Conservation (phyloP, 2,888 invertebrate genomes). For the Drosophila niveifrons region DNA sequence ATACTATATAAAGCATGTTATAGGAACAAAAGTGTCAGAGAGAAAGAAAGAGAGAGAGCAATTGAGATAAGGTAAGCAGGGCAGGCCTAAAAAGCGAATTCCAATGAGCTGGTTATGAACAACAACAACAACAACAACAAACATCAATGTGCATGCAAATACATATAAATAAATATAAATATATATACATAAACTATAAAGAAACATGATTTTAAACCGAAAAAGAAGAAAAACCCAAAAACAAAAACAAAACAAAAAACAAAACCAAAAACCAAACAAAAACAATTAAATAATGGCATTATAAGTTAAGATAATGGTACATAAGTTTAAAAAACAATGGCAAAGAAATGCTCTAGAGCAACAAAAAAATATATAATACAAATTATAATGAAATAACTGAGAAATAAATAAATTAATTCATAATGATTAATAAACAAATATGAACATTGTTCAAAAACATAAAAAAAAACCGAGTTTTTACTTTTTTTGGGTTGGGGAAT, state of each 20-base stretch:
- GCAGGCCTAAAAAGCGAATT: constrained; percentile 46
- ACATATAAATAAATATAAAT: constrained; percentile 30
- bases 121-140: constrained; percentile 42
- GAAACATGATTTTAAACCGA: constrained; percentile 74
- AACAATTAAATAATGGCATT: constrained; percentile 71
- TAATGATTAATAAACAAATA: constrained; percentile 82
- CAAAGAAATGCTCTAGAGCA: constrained; percentile 80
- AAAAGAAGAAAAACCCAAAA: constrained; percentile 39
- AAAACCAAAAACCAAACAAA: constrained; percentile 2
- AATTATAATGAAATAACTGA: constrained; percentile 81
- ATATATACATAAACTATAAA: constrained; percentile 56
- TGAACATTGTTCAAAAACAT: constrained; percentile 83
- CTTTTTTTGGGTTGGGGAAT: constrained; percentile 3
- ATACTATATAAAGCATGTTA: constrained; percentile 36
- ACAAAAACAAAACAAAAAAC: constrained; percentile 15
- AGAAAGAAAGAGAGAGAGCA: not conserved
- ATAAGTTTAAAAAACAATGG: constrained; percentile 85
- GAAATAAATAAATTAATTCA: constrained; percentile 81
- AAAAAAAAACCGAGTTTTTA: constrained; percentile 15
- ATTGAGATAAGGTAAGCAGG: not conserved
- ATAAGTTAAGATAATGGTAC: constrained; percentile 79
- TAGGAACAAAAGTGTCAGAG: not conserved
- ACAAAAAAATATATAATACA: constrained; percentile 71
- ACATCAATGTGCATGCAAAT: constrained; percentile 55
- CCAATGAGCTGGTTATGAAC: constrained; percentile 54